Evolutionary conservation across 2,888 invertebrate species (phyloP), one percentile per base, ranked within the genome.

Genomic region (Caenorhabditis sinica): DNA sequence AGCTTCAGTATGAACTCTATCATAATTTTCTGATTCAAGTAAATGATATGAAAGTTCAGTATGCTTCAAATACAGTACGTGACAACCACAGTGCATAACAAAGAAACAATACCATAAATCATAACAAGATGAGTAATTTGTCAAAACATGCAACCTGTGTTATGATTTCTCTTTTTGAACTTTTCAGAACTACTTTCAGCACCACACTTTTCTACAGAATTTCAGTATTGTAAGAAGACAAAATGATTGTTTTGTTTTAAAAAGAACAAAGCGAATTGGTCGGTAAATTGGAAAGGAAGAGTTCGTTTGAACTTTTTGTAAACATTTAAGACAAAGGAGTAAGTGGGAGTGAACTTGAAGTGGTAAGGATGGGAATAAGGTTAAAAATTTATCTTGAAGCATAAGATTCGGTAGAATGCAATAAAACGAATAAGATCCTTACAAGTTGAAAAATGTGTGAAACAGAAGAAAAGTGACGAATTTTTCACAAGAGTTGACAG

Each of bases 231-330:
- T 20, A 51, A 23, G 4, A 0, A 2, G 8, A 8, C 8, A 33
- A 8, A 33, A 33, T 6, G 33, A 33, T 8, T 33, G 33, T 60
- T 15, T 60, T 60, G 60, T 33, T 60, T 30, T 60, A 17, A 28
- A 33, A 33, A 60, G 6, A 60, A 60, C 60, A 60, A 60, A 17
- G 60, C 30, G 33, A 66, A 66, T 66, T 28, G 49, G 49, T 66
- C 17, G 40, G 17, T 49, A 13, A 43, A 65, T 28, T 30, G 61
- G 30, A 43, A 3, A n/a, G 30, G 36, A 36, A 61, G 6, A 63
- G 63, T 65, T 45, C 65, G 28, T 28, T 17, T 45, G 65, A 49
- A 45, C 65, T 65, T 28, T 25, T 43, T 33, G 60, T 60, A 60
- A 33, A 60, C 60, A 60, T 30, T 60, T 20, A 20, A n/a, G n/a